Percentiles rank a stretch among this genome's conserved stretches.
phyloP scores from a whole-genome alignment of 1,140 invertebrate species.

The Drosophila funebris region DNA sequence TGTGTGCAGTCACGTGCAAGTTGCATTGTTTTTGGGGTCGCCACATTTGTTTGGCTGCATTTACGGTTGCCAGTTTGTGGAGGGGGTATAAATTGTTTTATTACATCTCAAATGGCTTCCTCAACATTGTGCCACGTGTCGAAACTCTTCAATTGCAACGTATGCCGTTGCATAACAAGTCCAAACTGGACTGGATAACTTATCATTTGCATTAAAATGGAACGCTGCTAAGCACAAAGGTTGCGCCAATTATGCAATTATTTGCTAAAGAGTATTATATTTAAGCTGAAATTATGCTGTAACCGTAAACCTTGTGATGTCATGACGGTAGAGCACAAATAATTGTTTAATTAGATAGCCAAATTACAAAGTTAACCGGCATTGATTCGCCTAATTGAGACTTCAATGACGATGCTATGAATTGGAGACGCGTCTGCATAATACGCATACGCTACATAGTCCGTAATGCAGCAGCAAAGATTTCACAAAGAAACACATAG shows the following conservation, averaged over 20 bases:
- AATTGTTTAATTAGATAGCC: neutral
- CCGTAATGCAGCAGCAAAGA: constrained; percentile 12
- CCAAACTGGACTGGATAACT: neutral
- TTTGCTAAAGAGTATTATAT: neutral
- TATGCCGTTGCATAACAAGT: constrained; percentile 18
- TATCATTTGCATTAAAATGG: neutral
- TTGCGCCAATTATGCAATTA: constrained; percentile 12
- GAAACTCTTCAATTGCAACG: neutral
- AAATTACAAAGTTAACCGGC: neutral
- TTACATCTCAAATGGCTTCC: constrained; percentile 29
- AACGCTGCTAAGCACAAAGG: neutral
- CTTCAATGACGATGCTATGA: constrained; percentile 9
- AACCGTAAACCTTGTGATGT: neutral
- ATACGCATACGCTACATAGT: constrained; percentile 54
- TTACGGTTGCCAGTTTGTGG: neutral
- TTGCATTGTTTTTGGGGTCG: constrained; percentile 9
- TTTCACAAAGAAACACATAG: constrained; percentile 23
- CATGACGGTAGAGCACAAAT: neutral
- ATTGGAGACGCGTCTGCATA: constrained; percentile 28
- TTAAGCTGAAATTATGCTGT: neutral
- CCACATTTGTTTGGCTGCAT: constrained; percentile 58
- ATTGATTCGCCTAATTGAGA: constrained; percentile 25
- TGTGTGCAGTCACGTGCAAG: constrained; percentile 65
- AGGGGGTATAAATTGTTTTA: constrained; percentile 20
- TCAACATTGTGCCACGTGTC: constrained; percentile 27